Conservation (phyloP, 2,797 vertebrate genomes). For the Oreochromis grahami region DNA sequence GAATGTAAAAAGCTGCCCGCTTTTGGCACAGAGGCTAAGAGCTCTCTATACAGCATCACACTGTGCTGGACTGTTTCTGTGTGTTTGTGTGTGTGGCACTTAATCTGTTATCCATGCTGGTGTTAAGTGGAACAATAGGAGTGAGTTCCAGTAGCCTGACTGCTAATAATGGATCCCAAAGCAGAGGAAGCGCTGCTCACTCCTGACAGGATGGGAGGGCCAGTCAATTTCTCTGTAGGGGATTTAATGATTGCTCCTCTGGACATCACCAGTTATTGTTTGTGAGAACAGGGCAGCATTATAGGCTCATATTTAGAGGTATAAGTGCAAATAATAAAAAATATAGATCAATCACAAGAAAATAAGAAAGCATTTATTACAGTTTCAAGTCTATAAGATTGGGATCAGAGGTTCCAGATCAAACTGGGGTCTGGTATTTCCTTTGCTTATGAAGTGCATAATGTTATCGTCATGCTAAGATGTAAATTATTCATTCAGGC, state of each 20-base stretch:
- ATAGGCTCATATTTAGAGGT: neutral
- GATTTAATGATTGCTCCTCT: conserved; percentile 19
- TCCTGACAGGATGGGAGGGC: neutral
- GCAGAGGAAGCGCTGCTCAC: neutral
- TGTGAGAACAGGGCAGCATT: neutral
- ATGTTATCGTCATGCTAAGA: neutral
- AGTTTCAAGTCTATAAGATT: neutral
- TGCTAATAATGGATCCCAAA: neutral
- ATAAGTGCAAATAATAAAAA: neutral
- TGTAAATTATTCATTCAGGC: neutral
- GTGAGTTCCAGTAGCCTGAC: neutral
- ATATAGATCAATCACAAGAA: neutral
- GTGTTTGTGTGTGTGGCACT: neutral
- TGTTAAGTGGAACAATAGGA: conserved; percentile 6
- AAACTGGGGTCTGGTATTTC: neutral
- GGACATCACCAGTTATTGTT: neutral
- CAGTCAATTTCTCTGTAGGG: neutral
- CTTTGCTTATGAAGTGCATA: fast-evolving
- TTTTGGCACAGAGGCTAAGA: neutral
- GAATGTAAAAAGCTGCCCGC: neutral
- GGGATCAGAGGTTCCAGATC: neutral
- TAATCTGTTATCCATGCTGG: conserved; percentile 17
- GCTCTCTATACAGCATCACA: conserved; percentile 13
- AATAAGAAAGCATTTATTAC: neutral
- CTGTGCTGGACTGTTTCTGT: neutral